Conservation (phyloP, 2,888 invertebrate genomes). For the Andrena trimmerana region DNA sequence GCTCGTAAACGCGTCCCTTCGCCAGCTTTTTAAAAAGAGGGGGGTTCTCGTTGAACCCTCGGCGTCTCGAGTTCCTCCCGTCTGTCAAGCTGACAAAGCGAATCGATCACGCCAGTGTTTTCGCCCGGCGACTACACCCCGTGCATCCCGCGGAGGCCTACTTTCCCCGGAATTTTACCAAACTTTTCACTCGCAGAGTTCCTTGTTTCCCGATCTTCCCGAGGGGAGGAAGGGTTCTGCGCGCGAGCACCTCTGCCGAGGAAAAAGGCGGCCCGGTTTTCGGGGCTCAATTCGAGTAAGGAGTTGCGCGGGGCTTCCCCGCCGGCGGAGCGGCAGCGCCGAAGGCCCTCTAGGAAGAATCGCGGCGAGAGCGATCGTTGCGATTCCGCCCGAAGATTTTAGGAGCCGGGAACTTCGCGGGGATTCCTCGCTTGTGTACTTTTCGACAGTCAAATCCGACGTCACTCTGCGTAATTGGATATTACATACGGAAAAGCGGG, state of each 20-base stretch:
- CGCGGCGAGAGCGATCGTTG: too few relatives aligned
- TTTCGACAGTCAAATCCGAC: too few relatives aligned
- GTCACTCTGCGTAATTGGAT: too few relatives aligned
- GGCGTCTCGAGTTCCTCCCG: slow-evolving; percentile 62
- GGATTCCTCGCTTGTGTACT: too few relatives aligned
- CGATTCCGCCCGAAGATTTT: too few relatives aligned
- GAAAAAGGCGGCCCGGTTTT: neutral
- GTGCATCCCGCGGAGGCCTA: slow-evolving; percentile 56
- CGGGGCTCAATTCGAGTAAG: slow-evolving; percentile 1
- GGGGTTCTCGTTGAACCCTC: slow-evolving; percentile 64
- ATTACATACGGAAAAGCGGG: too few relatives aligned
- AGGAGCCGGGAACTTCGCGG: too few relatives aligned
- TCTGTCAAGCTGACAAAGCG: slow-evolving; percentile 72
- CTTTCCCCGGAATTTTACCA: slow-evolving; percentile 61
- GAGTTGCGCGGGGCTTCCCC: neutral
- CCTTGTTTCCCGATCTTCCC: slow-evolving; percentile 4
- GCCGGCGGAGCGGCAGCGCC: too few relatives aligned
- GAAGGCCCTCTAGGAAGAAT: too few relatives aligned
- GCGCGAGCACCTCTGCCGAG: neutral
- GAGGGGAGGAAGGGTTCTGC: slow-evolving; percentile 5
- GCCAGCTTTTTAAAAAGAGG: slow-evolving; percentile 59
- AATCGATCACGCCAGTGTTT: slow-evolving; percentile 74
- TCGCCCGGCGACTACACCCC: slow-evolving; percentile 29
- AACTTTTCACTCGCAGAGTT: slow-evolving; percentile 61
- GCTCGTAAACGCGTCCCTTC: slow-evolving; percentile 58